Conservation (phyloP, 2,797 vertebrate genomes). For the Pangasius krempfi region DNA sequence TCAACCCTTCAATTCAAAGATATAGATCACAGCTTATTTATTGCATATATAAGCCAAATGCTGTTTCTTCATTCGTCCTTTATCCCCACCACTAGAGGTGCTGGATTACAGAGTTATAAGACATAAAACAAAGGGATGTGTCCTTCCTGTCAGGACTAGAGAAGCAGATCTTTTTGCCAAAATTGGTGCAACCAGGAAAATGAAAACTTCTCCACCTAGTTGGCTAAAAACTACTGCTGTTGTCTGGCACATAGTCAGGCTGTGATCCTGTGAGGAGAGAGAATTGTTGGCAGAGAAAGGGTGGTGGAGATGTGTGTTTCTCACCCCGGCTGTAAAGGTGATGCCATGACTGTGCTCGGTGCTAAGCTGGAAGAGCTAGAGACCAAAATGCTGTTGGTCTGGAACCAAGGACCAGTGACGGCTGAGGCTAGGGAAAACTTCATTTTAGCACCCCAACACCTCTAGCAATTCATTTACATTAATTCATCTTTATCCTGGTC, state of each 20-base stretch:
- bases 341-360: neutral
- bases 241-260: constrained; percentile 27
- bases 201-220: neutral
- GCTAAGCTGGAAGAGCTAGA: neutral
- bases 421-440: neutral
- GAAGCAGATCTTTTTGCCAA: neutral
- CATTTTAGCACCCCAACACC: neutral
- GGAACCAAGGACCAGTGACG: neutral
- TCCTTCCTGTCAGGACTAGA: constrained; percentile 6
- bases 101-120: neutral
- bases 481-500: neutral
- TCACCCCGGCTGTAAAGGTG: constrained; percentile 16
- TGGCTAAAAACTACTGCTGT: constrained; percentile 23
- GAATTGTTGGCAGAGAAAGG: neutral
- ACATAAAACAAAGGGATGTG: neutral
- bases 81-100: neutral
- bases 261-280: constrained; percentile 2
- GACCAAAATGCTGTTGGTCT: neutral
- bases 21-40: constrained; percentile 4
- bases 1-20: neutral
- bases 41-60: neutral
- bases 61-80: neutral
- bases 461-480: neutral
- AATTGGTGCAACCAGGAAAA: constrained; percentile 15
- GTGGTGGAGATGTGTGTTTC: constrained; percentile 6